These are phyloP conservation scores for Papilio machaon DNA, from an alignment of 1,140 invertebrate genomes.

Conservation along the genomic window DNA sequence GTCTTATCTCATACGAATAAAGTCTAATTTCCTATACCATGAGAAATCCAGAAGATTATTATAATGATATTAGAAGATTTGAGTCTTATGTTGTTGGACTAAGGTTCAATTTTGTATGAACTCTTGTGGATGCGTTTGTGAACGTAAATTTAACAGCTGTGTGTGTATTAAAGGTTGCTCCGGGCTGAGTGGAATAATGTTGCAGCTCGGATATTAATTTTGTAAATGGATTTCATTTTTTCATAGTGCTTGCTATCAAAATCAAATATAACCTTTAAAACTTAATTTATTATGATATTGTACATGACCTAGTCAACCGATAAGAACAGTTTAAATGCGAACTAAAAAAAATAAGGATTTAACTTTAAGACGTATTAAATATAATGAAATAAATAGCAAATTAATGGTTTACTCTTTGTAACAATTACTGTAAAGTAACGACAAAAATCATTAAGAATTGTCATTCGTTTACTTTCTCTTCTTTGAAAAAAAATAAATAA, in stretches of 20 bases:
- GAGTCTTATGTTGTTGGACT: constrained; percentile 31
- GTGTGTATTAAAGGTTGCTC: constrained; percentile 71
- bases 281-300: background rate
- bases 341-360: too few species aligned
- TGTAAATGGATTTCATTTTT: constrained; percentile 40
- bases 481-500: too few species aligned
- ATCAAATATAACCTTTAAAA: background rate
- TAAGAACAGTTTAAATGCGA: background rate
- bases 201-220: constrained; percentile 55
- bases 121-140: constrained; percentile 50
- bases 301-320: background rate
- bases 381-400: too few species aligned
- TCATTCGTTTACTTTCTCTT: too few species aligned
- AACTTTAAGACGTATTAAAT: too few species aligned
- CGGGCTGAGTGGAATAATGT: constrained; percentile 46
- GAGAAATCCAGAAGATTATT: background rate
- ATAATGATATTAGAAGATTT: constrained; percentile 34
- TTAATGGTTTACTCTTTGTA: too few species aligned
- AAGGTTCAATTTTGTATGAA: constrained; percentile 41
- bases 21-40: background rate
- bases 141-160: constrained; percentile 65
- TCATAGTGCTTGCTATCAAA: background rate
- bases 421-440: too few species aligned
- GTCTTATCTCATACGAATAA: background rate
- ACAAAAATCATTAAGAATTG: too few species aligned